Conservation (phyloP, 2,888 invertebrate genomes). For the Conistra vaccinii region DNA sequence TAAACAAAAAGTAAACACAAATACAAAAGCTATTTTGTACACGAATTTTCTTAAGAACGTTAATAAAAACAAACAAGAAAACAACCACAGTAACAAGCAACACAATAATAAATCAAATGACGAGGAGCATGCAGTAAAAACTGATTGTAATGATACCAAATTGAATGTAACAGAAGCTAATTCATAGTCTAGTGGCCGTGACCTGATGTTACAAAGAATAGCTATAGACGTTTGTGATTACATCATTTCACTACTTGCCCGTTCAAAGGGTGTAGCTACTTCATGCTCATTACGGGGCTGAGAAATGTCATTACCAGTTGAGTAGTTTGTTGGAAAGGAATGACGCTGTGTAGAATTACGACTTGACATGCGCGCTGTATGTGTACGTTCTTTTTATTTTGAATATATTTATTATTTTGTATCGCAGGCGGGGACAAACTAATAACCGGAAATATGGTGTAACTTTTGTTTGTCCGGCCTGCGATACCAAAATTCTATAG, state of each 20-base stretch:
- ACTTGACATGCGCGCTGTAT: slow-evolving; percentile 1
- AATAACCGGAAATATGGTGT: no score
- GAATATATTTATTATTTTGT: no score
- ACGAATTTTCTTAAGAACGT: slow-evolving; percentile 5
- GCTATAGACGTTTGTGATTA: slow-evolving; percentile 51
- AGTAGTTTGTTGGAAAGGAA: slow-evolving; percentile 16
- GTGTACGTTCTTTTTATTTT: background rate
- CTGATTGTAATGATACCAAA: slow-evolving; percentile 71
- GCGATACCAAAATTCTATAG: no score
- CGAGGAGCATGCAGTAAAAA: slow-evolving; percentile 62
- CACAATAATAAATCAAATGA: slow-evolving; percentile 61
- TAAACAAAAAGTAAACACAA: slow-evolving; percentile 20
- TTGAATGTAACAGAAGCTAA: slow-evolving; percentile 71
- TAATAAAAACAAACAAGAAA: slow-evolving; percentile 39
- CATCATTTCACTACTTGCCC: slow-evolving; percentile 44
- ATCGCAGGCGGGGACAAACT: no score
- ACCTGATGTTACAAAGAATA: slow-evolving; percentile 61
- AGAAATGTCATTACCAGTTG: slow-evolving; percentile 49
- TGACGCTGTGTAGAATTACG: slow-evolving; percentile 20
- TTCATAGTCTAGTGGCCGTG: slow-evolving; percentile 67
- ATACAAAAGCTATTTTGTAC: slow-evolving; percentile 2
- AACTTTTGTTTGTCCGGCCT: no score
- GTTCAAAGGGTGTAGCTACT: slow-evolving; percentile 44
- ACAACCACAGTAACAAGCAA: slow-evolving; percentile 14
- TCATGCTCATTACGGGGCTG: slow-evolving; percentile 35